Evolutionary conservation across 1,140 invertebrate genomes (phyloP), one percentile per base, ranked within the genome.

Genomic region (Zophobas atratus): DNA sequence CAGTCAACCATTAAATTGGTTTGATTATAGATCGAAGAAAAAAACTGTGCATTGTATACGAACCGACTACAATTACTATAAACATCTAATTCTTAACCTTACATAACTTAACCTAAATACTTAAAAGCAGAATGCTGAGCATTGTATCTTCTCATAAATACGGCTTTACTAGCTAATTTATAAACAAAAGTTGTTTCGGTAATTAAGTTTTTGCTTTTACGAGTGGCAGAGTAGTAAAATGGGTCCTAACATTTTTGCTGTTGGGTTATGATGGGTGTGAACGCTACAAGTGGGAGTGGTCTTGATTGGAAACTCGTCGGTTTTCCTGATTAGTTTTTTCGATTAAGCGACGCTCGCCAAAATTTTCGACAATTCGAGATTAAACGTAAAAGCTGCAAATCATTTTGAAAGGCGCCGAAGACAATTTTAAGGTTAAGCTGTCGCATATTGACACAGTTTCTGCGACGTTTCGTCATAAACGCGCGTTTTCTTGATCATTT

Each of bases 41-140:
- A 67, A 67, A 67, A 67, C 60, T 41, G 2, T 33, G 60, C 35
- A 34, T 67, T 67, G 55, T 72, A 72, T 73, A 73, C 71, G 56
- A 72, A 73, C 56, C 55, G 71, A 55, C 49, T 56, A 53, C 49
- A 73, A 56, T 73, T 56, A 53, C 49, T 53, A 56, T 53, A 56
- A 39, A 73, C 51, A 56, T 55, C 71, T 51, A 73, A 73, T 73
- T 73, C 71, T 73, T 73, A 73, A 73, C 71, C 71, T 73, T 73
- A 53, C 71, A 73, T 73, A 73, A 73, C 71, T 73, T 55, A 73
- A 73, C 71, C 71, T 56, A 73, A 73, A 73, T 73, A 72, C 49
- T 73, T 56, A 43, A 67, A 67, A 67, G 39, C 39, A 67, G 60
- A 67, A 67, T 67, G 60, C 60, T 67, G 38, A 67, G 60, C 60